Evolutionary conservation across 1,140 invertebrate genomes (phyloP).

Genomic region (Euwallacea similis): DNA sequence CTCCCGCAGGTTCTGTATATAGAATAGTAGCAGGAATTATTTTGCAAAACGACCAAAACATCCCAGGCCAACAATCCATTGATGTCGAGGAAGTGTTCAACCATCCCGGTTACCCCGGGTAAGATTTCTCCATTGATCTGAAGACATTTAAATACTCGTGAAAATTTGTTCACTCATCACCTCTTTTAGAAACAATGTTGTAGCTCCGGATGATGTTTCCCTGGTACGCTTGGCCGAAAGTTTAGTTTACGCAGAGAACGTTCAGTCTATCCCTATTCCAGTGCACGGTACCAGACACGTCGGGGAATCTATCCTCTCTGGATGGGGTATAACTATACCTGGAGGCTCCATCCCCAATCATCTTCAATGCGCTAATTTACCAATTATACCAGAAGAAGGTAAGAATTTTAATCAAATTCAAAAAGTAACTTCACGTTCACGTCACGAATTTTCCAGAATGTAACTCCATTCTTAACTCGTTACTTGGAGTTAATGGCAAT

Average conservation of each 20-base stretch:
- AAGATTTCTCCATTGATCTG: neutral
- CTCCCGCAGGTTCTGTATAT: neutral
- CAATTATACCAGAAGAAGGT: constrained; percentile 16
- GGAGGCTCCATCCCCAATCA: constrained; percentile 46
- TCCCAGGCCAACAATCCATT: constrained; percentile 17
- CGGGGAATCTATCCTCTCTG: constrained; percentile 49
- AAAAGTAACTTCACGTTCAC: neutral
- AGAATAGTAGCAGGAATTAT: constrained; percentile 28
- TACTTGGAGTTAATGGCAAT: neutral
- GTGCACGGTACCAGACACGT: constrained; percentile 44
- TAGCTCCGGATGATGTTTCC: constrained; percentile 66
- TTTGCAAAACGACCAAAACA: constrained; percentile 1
- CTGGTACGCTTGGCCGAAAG: constrained; percentile 58
- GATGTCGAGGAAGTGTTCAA: constrained; percentile 2
- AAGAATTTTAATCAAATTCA: neutral
- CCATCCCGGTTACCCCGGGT: constrained; percentile 20
- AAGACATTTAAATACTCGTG: neutral
- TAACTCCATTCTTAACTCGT: constrained; percentile 42
- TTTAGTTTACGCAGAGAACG: constrained; percentile 57
- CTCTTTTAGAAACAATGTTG: constrained; percentile 46
- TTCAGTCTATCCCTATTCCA: constrained; percentile 59
- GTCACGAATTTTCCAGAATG: constrained; percentile 42
- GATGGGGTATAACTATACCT: constrained; percentile 53
- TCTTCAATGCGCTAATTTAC: constrained; percentile 22
- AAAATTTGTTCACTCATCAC: neutral